A percentile compares a stretch with the other conserved stretches of the same genome.
These are phyloP conservation scores for Rotaria sp. DNA, from an alignment of 2,888 invertebrate species.

Conservation along the genomic window DNA sequence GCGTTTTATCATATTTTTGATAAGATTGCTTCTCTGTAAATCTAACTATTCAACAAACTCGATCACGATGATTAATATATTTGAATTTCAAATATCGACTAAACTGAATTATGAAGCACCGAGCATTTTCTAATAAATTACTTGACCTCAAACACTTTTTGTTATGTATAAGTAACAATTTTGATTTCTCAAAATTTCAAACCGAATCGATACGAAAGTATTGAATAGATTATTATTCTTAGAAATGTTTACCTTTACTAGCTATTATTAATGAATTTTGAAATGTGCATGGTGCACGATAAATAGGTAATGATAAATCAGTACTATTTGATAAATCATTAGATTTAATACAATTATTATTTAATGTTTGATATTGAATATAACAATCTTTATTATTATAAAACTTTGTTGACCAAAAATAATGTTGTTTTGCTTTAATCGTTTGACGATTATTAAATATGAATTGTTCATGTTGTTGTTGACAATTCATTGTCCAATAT, in stretches of 20 bases:
- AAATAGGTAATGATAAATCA: background rate
- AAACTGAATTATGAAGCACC: too few relatives aligned
- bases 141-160: too few relatives aligned
- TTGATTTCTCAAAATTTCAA: too few relatives aligned
- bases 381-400: background rate
- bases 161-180: too few relatives aligned
- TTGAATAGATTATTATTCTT: too few relatives aligned
- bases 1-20: too few relatives aligned
- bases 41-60: too few relatives aligned
- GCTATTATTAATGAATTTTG: background rate
- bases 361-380: background rate
- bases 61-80: too few relatives aligned
- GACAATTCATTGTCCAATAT: background rate
- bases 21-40: too few relatives aligned
- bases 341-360: background rate
- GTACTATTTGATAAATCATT: background rate
- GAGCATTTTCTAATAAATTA: too few relatives aligned
- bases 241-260: background rate
- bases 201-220: too few relatives aligned
- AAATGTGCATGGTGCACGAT: conserved; percentile 1
- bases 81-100: too few relatives aligned
- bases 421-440: background rate
- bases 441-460: background rate
- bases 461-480: background rate
- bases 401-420: background rate